Conservation (phyloP, 2,113 vertebrate species). For the Stigmatopora argus region DNA sequence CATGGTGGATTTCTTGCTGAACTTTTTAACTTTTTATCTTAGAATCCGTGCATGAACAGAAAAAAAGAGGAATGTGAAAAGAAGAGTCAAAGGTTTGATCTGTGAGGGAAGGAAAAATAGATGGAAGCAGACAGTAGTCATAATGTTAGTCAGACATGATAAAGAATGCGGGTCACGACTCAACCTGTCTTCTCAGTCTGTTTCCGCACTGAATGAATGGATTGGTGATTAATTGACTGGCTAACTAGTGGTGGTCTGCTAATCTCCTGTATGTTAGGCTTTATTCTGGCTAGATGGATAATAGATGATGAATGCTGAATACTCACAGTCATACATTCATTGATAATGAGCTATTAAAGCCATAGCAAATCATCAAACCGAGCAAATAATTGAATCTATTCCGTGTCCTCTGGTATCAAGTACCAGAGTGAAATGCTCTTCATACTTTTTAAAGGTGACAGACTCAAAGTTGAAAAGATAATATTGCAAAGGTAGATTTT, state of each 20-base stretch:
- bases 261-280: slow-evolving; percentile 23
- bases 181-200: slow-evolving; percentile 27
- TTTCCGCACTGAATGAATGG: slow-evolving; percentile 32
- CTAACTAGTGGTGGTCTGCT: slow-evolving; percentile 45
- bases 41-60: not conserved
- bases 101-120: slow-evolving; percentile 12
- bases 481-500: not conserved
- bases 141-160: slow-evolving; percentile 37
- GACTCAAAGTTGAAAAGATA: not conserved
- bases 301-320: slow-evolving; percentile 25
- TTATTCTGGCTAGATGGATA: slow-evolving; percentile 30
- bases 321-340: slow-evolving; percentile 19
- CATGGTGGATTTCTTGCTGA: not conserved
- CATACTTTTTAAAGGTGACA: not conserved
- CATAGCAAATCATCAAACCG: slow-evolving; percentile 7
- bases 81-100: slow-evolving; percentile 34
- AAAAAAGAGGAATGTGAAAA: slow-evolving; percentile 10
- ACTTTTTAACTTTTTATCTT: not conserved
- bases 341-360: slow-evolving; percentile 13
- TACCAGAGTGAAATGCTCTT: not conserved
- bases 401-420: not conserved
- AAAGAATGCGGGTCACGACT: slow-evolving; percentile 35
- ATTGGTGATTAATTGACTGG: slow-evolving; percentile 48
- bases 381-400: not conserved
- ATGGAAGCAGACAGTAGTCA: slow-evolving; percentile 22